Base-by-base conservation (phyloP, 2,888 invertebrate species). In the Cosmorhoe ocellata region DNA sequence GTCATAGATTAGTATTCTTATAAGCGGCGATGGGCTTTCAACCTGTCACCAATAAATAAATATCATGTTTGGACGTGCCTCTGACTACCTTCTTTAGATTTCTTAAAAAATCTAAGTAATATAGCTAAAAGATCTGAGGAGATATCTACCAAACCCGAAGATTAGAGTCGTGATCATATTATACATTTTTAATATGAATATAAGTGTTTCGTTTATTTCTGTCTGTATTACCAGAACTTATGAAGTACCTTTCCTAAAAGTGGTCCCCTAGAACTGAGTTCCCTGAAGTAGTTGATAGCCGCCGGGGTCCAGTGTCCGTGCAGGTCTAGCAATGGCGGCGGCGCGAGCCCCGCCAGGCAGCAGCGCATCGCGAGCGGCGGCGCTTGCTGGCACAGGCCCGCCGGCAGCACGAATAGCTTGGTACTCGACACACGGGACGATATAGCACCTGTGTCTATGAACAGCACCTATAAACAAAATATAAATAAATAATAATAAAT, bases 371-470 rank as follows among this genome's bases (percentile, higher is more conserved):
- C 72, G 5, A 76, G 68, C 30, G 94, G 93, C 24, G 93, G 92
- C 33, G 85, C 64, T 1, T 64, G 42, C 0, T 72, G 36, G 56
- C 76, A 64, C 56, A 46, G 58, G 56, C 74, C 74, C 2, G 4
- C 10, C 1, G 84, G 81, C 44, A 91, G 65, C 0, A 79, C 70
- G 42, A 89, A 90, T 31, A 94, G 60, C 50, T 90, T 87, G 39
- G 80, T 67, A 41, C 73, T 59, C 41, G 74, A 68, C 26, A 94
- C 80, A 32, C 83, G 79, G 0, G 81, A 13, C 0, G 9, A 91
- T 11, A 75, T 84, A 63, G 93, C 92, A 10, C 98, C 98, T 76
- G 92, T 95, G 84, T 98, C 98, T 41, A 97, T 92, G 74, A 94
- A 97, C 42, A 92, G 88, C 3, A 97, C 92, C 92, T 94, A 9